Evolutionary conservation across 2,888 invertebrate genomes (phyloP), one percentile per base, ranked within the genome.

Genomic region (Ligdia adustata): DNA sequence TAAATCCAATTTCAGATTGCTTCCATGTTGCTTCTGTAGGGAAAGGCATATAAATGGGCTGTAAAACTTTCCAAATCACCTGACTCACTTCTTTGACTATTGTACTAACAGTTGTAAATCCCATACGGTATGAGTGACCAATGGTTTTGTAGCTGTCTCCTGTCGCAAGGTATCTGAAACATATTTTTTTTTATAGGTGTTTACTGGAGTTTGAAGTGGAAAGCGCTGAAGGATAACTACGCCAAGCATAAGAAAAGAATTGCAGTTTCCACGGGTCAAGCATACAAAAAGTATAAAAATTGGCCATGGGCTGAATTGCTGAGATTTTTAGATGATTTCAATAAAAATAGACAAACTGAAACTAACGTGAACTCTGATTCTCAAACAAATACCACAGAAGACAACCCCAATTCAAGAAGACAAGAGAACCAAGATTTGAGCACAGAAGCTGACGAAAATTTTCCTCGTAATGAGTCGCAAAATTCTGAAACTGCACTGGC

Each of bases 91-190:
- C 24, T n/a, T 24, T 24, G n/a, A n/a, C n/a, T n/a, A n/a, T n/a
- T n/a, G n/a, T n/a, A n/a, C n/a, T n/a, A n/a, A n/a, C n/a, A n/a
- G n/a, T n/a, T n/a, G n/a, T n/a, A n/a, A n/a, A n/a, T n/a, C n/a
- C n/a, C n/a, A n/a, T n/a, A n/a, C n/a, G n/a, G n/a, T n/a, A n/a
- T n/a, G n/a, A n/a, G n/a, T n/a, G n/a, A n/a, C 24, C 24, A 24
- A 24, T 24, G 3, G 24, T 24, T 24, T 24, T 24, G n/a, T 24
- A 24, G 24, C 24, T 24, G n/a, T 24, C 24, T 24, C 24, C 24
- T 24, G 24, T 24, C 24, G 24, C 24, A 24, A 24, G n/a, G 9
- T 24, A 24, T 24, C 24, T 24, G 24, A 24, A 24, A 24, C 24
- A 24, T 5, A 24, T 24, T n/a, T 24, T 24, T 24, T 24, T 24